Conservation (phyloP, 2,888 invertebrate genomes). For the Euproctis similis region DNA sequence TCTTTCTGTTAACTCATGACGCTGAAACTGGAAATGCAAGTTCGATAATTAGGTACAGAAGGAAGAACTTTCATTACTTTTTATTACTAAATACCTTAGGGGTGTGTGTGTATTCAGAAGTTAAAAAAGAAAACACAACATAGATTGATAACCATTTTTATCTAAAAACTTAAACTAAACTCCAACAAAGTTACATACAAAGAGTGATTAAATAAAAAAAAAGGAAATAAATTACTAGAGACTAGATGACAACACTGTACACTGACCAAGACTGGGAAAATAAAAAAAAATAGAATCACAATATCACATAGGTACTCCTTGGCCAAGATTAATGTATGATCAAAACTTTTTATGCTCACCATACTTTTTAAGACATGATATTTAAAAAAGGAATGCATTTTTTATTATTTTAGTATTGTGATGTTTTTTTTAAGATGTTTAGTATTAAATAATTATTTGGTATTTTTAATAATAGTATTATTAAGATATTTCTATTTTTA, state of each 20-base stretch:
- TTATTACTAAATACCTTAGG: too few relatives aligned
- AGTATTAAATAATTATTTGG: too few relatives aligned
- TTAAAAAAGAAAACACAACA: constrained; percentile 23
- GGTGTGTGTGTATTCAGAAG: too few relatives aligned
- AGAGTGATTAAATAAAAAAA: constrained; percentile 32
- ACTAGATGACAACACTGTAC: constrained; percentile 64
- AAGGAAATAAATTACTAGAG: constrained; percentile 64
- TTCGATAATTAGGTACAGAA: too few relatives aligned
- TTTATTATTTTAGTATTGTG: background rate
- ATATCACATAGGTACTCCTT: constrained; percentile 42
- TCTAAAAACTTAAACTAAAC: constrained; percentile 65
- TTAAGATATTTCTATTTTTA: too few relatives aligned
- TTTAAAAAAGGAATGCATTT: too few relatives aligned
- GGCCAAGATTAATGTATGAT: constrained; percentile 22
- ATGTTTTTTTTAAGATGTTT: constrained; percentile 3
- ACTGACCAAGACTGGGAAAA: constrained; percentile 38
- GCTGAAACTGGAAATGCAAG: too few relatives aligned
- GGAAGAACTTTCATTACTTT: too few relatives aligned
- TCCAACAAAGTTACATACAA: constrained; percentile 51
- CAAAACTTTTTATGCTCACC: too few relatives aligned
- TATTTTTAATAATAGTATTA: too few relatives aligned
- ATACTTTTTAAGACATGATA: too few relatives aligned
- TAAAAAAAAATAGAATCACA: constrained; percentile 27
- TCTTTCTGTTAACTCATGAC: too few relatives aligned
- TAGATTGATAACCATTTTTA: constrained; percentile 57